Evolutionary conservation across 2,888 invertebrate genomes (phyloP), one percentile per base, ranked within the genome.

Genomic region (Drosophila rubida): DNA sequence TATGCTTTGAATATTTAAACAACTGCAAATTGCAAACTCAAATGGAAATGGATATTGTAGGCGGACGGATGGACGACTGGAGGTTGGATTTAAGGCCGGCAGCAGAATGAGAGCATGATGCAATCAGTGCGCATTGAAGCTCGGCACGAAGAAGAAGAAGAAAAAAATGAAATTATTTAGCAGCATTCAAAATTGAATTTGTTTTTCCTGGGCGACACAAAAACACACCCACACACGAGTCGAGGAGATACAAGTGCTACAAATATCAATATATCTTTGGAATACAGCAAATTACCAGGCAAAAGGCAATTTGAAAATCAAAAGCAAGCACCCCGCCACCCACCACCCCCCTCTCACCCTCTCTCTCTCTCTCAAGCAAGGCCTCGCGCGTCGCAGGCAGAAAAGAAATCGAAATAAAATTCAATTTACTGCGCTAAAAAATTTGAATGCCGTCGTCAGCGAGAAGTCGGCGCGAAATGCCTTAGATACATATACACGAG

Each of bases 321-420:
- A 69, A 74, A 71, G 55, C 58, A 55, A 39, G 8, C 16, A 11
- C 54, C 4, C 11, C 23, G 13, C 5, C 27, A 22, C 42, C 14
- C 19, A 11, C 16, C 16, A 27, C 42, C 41, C 13, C 8, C 27
- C 27, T 8, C 32, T n/a, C n/a, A n/a, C n/a, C n/a, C n/a, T n/a
- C n/a, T n/a, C n/a, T n/a, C n/a, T n/a, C n/a, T n/a, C n/a, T n/a
- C n/a, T n/a, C n/a, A n/a, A n/a, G n/a, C n/a, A n/a, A n/a, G n/a
- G n/a, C n/a, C n/a, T n/a, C n/a, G n/a, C n/a, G n/a, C n/a, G n/a
- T n/a, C n/a, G n/a, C n/a, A n/a, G n/a, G 32, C 27, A 19, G 44
- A 48, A 69, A 78, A 84, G 85, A 76, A 70, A 82, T 80, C 70
- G 70, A 85, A 85, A 85, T 78, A 68, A 83, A 87, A 85, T 85